Base-by-base conservation (phyloP, 2,888 invertebrate genomes). In the Lordiphosa andalusiaca region DNA sequence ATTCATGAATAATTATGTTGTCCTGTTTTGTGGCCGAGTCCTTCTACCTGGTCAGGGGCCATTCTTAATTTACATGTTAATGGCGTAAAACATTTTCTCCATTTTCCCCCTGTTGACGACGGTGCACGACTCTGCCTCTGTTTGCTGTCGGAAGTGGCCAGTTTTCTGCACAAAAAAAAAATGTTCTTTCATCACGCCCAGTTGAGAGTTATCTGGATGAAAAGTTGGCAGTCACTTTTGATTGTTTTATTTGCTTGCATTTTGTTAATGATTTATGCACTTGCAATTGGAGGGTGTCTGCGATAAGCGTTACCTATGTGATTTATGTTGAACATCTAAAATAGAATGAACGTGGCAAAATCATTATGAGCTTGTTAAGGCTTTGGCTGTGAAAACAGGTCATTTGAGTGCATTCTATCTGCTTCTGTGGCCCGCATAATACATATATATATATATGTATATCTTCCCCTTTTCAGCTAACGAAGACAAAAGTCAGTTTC, bases 1-100 rank as follows among this genome's bases (percentile, higher is more conserved):
- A 47, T 73, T 77, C 77, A 75, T 77, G 75, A 77, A 77, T 78
- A 78, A 77, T 75, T 71, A 74, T 73, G 73, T 68, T 72, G 74
- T 46, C 58, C 71, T 58, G 71, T 42, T 30, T 30, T 67, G 63
- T 56, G 65, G 42, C 48, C 35, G 53, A 61, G 61, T 59, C 60
- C 35, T 50, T 49, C 54, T 44, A 44, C 44, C 41, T 47, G 16
- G 30, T 30, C 30, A 42, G 33, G 12, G 21, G 59, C 42, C 69
- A 75, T 73, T 73, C 69, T 73, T 73, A 73, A 73, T 73, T 73
- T 73, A 73, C 75, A 75, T 75, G 76, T 64, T 73, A 73, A 73
- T 73, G 69, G 69, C 53, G 64, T 49, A 54, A 58, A 75, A 57
- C 73, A 75, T 73, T 73, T 73, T 56, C 48, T 38, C 58, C 51